A percentile compares a stretch with the other conserved stretches of the same genome.
phyloP scores from a whole-genome alignment of 2,797 vertebrate genomes.

The Chromis chromis region DNA sequence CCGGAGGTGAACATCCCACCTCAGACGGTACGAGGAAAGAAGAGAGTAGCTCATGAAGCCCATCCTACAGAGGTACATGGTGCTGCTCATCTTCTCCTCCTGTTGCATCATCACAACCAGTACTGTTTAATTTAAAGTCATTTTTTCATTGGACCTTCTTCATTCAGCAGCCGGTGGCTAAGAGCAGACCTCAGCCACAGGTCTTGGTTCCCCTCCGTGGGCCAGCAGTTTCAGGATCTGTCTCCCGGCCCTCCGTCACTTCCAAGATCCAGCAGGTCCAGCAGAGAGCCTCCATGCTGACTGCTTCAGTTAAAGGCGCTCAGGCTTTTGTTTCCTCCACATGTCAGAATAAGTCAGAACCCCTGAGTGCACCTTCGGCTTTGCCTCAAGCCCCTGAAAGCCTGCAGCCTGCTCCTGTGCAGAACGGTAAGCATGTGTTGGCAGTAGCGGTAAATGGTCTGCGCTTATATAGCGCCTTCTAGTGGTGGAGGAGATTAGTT shows the following conservation, averaged over 20 bases:
- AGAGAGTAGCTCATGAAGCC: constrained; percentile 80
- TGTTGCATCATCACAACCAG: neutral
- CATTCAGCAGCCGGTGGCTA: constrained; percentile 49
- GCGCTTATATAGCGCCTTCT: too few relatives aligned
- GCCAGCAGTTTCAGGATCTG: constrained; percentile 47
- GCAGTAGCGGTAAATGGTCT: too few relatives aligned
- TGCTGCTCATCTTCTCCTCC: too few relatives aligned
- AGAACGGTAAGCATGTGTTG: constrained; percentile 71
- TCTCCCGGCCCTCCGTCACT: constrained; percentile 14
- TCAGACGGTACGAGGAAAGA: constrained; percentile 61
- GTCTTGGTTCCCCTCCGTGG: constrained; percentile 75
- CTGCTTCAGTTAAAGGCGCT: constrained; percentile 69
- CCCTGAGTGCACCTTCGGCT: constrained; percentile 1
- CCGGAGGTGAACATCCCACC: constrained; percentile 49
- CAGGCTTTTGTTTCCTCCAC: constrained; percentile 73
- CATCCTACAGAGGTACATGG: constrained; percentile 79
- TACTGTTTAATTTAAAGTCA: neutral
- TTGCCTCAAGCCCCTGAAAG: constrained; percentile 21
- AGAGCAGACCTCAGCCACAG: constrained; percentile 73
- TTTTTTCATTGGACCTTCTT: neutral
- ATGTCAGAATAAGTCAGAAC: constrained; percentile 64
- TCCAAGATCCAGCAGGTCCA: constrained; percentile 64
- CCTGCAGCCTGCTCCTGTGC: constrained; percentile 47
- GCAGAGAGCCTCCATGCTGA: constrained; percentile 69
- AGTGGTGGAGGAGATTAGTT: neutral